Evolutionary conservation across 2,888 invertebrate genomes (phyloP).

Genomic region (Stenodema calcarata): DNA sequence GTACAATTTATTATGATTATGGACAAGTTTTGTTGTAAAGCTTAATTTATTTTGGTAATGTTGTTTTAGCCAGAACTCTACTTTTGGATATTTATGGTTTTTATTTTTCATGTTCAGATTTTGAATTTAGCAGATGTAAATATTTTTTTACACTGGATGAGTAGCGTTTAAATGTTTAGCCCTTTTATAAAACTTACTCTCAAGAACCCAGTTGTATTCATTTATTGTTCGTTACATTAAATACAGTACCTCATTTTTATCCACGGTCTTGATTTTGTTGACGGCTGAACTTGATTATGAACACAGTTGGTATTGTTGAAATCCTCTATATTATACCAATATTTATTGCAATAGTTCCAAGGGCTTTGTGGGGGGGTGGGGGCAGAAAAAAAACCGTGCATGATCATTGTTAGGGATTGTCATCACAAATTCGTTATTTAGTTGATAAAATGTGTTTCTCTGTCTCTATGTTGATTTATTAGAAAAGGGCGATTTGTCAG

Average conservation of each 20-base stretch:
- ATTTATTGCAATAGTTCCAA: not conserved
- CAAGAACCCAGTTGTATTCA: constrained; percentile 46
- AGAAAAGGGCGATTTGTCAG: not conserved
- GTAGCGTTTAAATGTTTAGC: constrained; percentile 50
- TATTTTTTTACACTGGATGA: constrained; percentile 55
- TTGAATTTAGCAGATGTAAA: constrained; percentile 53
- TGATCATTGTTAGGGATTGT: not conserved
- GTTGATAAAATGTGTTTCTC: not conserved
- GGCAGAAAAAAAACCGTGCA: not conserved
- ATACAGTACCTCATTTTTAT: constrained; percentile 53
- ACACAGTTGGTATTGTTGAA: not conserved
- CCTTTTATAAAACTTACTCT: constrained; percentile 51
- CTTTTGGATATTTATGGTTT: not conserved
- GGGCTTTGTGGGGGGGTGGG: not conserved
- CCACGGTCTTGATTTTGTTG: not conserved
- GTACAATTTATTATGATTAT: not conserved
- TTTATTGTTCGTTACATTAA: constrained; percentile 49
- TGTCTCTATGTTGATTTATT: not conserved
- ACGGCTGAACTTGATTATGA: not conserved
- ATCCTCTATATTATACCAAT: not conserved
- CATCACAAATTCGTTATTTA: not conserved
- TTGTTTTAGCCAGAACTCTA: not conserved
- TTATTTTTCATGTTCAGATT: constrained; percentile 33
- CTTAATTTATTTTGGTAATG: constrained; percentile 20
- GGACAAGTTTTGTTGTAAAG: not conserved